phyloP scores from a whole-genome alignment of 2,113 vertebrate genomes.

The Hippocampus zosterae region DNA sequence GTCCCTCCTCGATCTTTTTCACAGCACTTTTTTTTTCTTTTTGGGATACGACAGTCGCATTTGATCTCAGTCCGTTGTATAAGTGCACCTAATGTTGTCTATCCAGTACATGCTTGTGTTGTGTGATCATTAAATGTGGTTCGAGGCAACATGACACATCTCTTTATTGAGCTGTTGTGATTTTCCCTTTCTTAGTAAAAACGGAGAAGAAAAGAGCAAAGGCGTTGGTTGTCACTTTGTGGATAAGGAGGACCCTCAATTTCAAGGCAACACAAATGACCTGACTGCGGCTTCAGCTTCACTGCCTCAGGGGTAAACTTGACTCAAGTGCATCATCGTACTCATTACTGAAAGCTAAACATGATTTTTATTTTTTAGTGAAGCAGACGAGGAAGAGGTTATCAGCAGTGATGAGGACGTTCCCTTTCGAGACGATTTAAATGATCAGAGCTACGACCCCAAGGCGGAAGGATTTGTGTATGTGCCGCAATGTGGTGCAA shows the following conservation, averaged over 20 bases:
- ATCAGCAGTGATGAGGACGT: slow-evolving; percentile 87
- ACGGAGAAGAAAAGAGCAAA: slow-evolving; percentile 47
- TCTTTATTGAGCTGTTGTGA: background rate
- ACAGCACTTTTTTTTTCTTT: too few species aligned
- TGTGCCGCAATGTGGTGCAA: background rate
- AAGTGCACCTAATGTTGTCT: background rate
- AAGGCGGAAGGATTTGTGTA: slow-evolving; percentile 79
- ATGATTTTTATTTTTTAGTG: slow-evolving; percentile 36
- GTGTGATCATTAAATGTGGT: background rate
- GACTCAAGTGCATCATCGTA: background rate
- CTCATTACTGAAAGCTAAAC: background rate
- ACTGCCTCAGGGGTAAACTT: slow-evolving; percentile 77
- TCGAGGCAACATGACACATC: background rate
- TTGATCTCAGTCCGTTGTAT: too few species aligned
- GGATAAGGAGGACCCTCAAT: slow-evolving; percentile 79
- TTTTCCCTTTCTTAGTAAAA: slow-evolving; percentile 46
- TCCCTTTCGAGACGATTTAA: slow-evolving; percentile 90
- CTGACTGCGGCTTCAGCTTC: slow-evolving; percentile 76
- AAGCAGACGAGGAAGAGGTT: slow-evolving; percentile 79
- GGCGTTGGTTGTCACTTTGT: slow-evolving; percentile 67
- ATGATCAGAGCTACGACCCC: slow-evolving; percentile 93
- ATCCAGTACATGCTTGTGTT: background rate
- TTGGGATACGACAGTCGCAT: too few species aligned
- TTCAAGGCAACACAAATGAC: slow-evolving; percentile 83
- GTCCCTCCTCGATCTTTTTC: too few species aligned